These are phyloP conservation scores for Sus cebifrons DNA, from an alignment of 2,797 vertebrate genomes.

Conservation along the genomic window DNA sequence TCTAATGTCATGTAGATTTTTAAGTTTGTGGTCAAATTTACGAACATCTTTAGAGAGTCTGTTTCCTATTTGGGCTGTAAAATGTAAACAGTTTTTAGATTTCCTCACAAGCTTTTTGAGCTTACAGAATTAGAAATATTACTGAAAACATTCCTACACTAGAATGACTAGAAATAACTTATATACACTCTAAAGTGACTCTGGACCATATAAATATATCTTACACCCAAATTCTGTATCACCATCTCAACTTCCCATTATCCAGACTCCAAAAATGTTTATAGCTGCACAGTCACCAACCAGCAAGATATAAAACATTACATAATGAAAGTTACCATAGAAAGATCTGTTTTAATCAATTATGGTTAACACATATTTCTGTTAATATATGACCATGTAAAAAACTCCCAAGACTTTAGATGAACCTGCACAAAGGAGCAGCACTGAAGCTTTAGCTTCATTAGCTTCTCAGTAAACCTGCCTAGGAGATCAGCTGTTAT, in stretches of 20 bases:
- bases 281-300: neutral
- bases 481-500: neutral
- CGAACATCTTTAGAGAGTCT: conserved; percentile 24
- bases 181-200: neutral
- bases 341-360: neutral
- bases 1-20: conserved; percentile 35
- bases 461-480: neutral
- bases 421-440: neutral
- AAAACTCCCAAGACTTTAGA: neutral
- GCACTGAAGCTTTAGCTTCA: neutral
- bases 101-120: neutral
- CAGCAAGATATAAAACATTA: neutral
- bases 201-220: neutral
- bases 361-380: neutral
- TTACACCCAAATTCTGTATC: neutral
- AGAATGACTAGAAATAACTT: neutral
- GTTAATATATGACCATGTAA: neutral
- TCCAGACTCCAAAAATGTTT: neutral
- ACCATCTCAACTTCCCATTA: neutral
- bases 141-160: neutral
- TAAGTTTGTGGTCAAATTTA: conserved; percentile 45
- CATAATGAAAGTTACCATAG: neutral
- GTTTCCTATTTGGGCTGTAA: neutral
- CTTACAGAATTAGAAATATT: neutral
- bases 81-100: conserved; percentile 18